These are phyloP conservation scores for Sylvia borin DNA, from an alignment of 2,797 vertebrate genomes.

Conservation along the genomic window DNA sequence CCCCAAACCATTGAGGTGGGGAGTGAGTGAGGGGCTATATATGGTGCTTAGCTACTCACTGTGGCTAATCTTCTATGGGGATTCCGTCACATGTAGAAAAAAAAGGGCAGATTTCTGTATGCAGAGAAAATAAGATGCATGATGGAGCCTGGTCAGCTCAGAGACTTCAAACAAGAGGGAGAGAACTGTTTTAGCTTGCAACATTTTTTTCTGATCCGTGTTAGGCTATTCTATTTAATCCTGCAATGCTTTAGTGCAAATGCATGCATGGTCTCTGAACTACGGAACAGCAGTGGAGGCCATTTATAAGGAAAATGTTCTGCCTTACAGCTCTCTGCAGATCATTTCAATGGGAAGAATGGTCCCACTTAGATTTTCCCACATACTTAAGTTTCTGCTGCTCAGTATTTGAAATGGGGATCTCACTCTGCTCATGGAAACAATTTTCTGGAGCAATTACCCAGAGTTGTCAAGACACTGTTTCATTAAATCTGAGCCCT, in stretches of 20 bases:
- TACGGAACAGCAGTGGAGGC: not conserved
- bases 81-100: not conserved
- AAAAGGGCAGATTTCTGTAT: not conserved
- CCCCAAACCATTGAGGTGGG: fast-evolving
- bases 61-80: no score
- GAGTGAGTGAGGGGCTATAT: not conserved
- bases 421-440: not conserved
- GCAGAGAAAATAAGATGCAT: not conserved
- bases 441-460: not conserved
- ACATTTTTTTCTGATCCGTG: not conserved
- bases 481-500: not conserved
- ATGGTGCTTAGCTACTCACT: not conserved
- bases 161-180: not conserved
- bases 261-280: not conserved
- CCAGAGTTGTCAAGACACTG: not conserved
- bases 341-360: not conserved
- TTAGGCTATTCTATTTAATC: not conserved
- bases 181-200: not conserved
- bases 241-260: not conserved
- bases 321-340: not conserved
- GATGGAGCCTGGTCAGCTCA: not conserved
- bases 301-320: not conserved
- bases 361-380: not conserved
- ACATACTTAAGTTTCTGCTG: not conserved
- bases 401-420: not conserved